phyloP scores from a whole-genome alignment of 1,140 invertebrate genomes.

The Drosophila pectinifera region DNA sequence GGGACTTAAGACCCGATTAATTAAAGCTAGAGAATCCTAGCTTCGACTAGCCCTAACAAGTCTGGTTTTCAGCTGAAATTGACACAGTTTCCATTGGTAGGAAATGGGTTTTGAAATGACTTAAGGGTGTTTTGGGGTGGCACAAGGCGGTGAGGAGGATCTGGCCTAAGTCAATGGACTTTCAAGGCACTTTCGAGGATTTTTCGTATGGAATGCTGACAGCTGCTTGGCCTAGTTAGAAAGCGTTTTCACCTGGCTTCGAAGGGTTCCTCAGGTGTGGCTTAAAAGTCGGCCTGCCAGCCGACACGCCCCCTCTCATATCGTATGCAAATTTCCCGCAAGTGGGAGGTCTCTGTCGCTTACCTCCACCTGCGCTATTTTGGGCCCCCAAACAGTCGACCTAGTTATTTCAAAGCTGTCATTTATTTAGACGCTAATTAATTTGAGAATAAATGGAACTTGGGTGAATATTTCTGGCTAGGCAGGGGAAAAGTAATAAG shows the following conservation, averaged over 20 bases:
- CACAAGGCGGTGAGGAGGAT: neutral
- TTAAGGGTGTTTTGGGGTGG: slow-evolving; percentile 23
- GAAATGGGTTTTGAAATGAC: slow-evolving; percentile 21
- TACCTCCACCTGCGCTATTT: slow-evolving; percentile 8
- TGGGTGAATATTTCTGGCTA: slow-evolving; percentile 5
- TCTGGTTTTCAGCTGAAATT: slow-evolving; percentile 40
- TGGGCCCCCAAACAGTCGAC: slow-evolving; percentile 33
- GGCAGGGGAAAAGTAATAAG: neutral
- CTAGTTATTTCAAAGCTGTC: slow-evolving; percentile 45
- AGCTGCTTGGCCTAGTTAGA: slow-evolving; percentile 73
- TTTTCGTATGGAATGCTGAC: slow-evolving; percentile 48
- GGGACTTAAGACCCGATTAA: too few relatives aligned
- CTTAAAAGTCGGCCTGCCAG: slow-evolving; percentile 17
- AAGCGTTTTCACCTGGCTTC: slow-evolving; percentile 27
- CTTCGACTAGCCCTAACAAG: neutral
- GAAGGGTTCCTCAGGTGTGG: slow-evolving; percentile 32
- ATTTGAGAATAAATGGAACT: slow-evolving; percentile 15
- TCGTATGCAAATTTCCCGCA: slow-evolving; percentile 44
- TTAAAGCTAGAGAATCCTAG: slow-evolving; percentile 1
- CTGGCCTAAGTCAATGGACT: slow-evolving; percentile 69
- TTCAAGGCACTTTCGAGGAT: slow-evolving; percentile 36
- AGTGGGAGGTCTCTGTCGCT: slow-evolving; percentile 28
- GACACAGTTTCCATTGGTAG: slow-evolving; percentile 63
- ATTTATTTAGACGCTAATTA: slow-evolving; percentile 36
- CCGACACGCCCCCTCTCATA: slow-evolving; percentile 14